Evolutionary conservation across 2,797 vertebrate species (phyloP), one percentile per base, ranked within the genome.

Genomic region (Nasua narica): DNA sequence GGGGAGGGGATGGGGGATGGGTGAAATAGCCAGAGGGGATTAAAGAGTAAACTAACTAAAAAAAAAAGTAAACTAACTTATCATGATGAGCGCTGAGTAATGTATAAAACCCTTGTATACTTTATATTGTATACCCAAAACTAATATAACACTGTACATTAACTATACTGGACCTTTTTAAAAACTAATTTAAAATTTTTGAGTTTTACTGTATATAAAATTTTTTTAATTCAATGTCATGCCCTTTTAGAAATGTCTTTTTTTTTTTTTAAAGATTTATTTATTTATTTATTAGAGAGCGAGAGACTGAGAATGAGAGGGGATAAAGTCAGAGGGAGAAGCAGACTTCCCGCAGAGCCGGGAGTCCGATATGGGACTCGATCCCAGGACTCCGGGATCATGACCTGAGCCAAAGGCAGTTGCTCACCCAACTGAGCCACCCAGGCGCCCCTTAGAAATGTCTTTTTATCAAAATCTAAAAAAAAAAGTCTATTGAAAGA

Each of bases 381-480:
- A n/a, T n/a, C n/a, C n/a, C n/a, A n/a, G n/a, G n/a, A n/a, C n/a
- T n/a, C n/a, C n/a, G n/a, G n/a, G n/a, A n/a, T n/a, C n/a, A n/a
- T n/a, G n/a, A n/a, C n/a, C n/a, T n/a, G n/a, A n/a, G n/a, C n/a
- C n/a, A n/a, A n/a, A n/a, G n/a, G n/a, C n/a, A n/a, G n/a, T n/a
- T n/a, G n/a, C n/a, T n/a, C n/a, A n/a, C n/a, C n/a, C n/a, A n/a
- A n/a, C n/a, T n/a, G n/a, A n/a, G n/a, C n/a, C n/a, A n/a, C n/a
- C n/a, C n/a, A n/a, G n/a, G n/a, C n/a, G n/a, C n/a, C n/a, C n/a
- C n/a, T n/a, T n/a, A n/a, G 32, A 89, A 94, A 74, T 62, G 8
- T 19, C 54, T 54, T 83, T 72, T 92, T 74, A 70, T 78, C 91
- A 84, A 91, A 83, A 32, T 76, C 37, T 54, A 84, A 92, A 95